Base-by-base conservation (phyloP, 2,888 invertebrate species). In the Tigriopus californicus region DNA sequence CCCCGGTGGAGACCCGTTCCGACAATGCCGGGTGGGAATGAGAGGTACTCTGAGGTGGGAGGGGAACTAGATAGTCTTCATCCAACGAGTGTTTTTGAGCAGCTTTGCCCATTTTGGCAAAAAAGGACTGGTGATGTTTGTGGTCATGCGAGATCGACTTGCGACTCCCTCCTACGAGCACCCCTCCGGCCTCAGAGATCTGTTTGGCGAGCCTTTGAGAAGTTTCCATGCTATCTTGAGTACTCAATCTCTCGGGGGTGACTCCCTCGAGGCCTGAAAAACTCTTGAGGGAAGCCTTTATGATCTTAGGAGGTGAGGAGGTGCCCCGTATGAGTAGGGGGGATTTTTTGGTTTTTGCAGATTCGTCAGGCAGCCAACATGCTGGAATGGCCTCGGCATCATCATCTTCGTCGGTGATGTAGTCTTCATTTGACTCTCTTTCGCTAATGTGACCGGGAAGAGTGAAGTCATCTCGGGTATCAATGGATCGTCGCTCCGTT, bases 241-340 rank as follows among this genome's bases (percentile, higher is more conserved):
- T 49, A 33, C 46, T 46, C 12, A 58, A n/a, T 48, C 22, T 61
- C 15, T 24, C n/a, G 51, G 56, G 40, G 62, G 64, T 59, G 60
- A 65, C 65, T 13, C 65, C 65, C 64, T 66, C 66, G 13, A 66
- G 61, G 8, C 66, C 66, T 59, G 65, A 65, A 49, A 66, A 66
- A 59, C 65, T 66, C 54, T 63, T 64, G 15, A 66, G 61, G 10
- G 65, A 64, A 13, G 63, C 63, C 44, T 63, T 61, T 24, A 65
- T 64, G 41, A 66, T 65, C 60, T 65, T 64, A 1, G 65, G 63
- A 41, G 61, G 60, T 42, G 61, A 58, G 46, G 61, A 58, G 18
- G 22, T 49, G 12, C 56, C 51, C 25, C 57, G 47, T 20, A 41
- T 40, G 10, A 58, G 48, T 5, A 61, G 18, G 13, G 62, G 61